Conservation (phyloP, 2,113 vertebrate genomes). For the Carollia perspicillata region DNA sequence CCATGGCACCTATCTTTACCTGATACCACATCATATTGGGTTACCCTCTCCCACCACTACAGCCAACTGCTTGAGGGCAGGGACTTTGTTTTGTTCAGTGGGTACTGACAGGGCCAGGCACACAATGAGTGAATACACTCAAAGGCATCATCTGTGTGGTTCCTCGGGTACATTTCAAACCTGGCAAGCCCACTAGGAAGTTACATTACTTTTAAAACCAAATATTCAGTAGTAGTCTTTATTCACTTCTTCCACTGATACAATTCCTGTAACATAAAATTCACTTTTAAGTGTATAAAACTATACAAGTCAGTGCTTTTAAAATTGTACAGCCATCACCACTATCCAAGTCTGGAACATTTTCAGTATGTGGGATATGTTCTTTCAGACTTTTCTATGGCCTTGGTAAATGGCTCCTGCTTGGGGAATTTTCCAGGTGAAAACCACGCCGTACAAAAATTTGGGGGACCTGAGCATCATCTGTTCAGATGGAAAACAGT, state of each 20-base stretch:
- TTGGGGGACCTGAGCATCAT: neutral
- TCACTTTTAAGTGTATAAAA: neutral
- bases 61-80: neutral
- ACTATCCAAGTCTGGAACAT: neutral
- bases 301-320: neutral
- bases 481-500: neutral
- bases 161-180: neutral
- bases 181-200: neutral
- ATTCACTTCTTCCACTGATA: neutral
- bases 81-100: neutral
- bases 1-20: neutral
- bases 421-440: neutral
- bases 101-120: neutral
- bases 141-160: neutral
- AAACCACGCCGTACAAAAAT: neutral
- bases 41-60: neutral
- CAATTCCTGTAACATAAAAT: neutral
- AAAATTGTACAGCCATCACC: neutral
- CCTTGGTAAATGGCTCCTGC: neutral
- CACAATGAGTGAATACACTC: neutral
- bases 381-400: constrained; percentile 29
- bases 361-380: neutral
- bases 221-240: neutral
- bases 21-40: neutral
- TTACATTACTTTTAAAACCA: neutral